Base-by-base conservation (phyloP, 2,888 invertebrate genomes). In the Spisula solida region DNA sequence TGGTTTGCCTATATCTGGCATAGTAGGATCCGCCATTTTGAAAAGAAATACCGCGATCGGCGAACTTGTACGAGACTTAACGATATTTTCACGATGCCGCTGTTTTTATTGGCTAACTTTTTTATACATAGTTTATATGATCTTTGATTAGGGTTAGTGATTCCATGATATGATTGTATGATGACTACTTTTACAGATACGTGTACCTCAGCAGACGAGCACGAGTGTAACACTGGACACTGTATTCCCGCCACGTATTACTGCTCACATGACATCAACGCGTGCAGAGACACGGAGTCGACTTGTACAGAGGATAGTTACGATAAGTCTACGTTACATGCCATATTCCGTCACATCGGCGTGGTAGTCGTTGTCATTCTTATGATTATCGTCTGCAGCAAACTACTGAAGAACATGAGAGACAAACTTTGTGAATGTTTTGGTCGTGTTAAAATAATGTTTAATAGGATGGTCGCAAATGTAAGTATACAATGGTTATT, bases 221-320 rank as follows among this genome's bases (percentile, higher is more conserved):
- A 41, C 60, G 25, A 66, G 47, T 82, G 82, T n/a, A 70, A 70
- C 70, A 66, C 60, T 47, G 82, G 66, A 41, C 70, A 47, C 16
- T 82, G 82, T 47, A 82, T 82, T 47, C 82, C 82, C n/a, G 16
- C 25, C 6, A 47, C 31, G 0, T 82, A 70, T n/a, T 66, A 82
- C 41, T 82, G 82, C 60, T 82, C 82, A 20, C 47, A n/a, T 1
- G 25, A 70, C 8, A 82, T 70, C n/a, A 70, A 70, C 12, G 82
- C 82, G 20, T 82, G 82, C 34, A 70, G 66, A 14, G 47, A 82
- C 6, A 70, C 29, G 1, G 70, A 82, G 20, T 12, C 66, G 4
- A 34, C 60, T 0, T 82, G 82, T 41, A 16, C 56, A 31, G 56
- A 56, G 0, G 56, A 56, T 0, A 47, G 12, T 4, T 1, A 25